Base-by-base conservation (phyloP, 2,888 invertebrate species). In the Mayetiola destructor region DNA sequence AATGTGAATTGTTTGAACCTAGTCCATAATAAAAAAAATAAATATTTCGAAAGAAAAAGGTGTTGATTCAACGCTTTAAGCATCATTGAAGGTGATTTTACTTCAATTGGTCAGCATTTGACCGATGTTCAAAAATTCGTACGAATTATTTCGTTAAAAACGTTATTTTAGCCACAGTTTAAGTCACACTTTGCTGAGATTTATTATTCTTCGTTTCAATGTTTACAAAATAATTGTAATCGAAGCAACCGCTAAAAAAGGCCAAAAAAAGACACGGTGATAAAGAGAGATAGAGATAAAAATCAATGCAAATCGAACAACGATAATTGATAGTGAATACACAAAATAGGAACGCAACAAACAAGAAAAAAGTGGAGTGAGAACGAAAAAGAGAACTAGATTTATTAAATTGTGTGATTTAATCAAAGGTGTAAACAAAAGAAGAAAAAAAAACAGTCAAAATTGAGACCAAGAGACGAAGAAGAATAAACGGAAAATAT, bases 1-100 rank as follows among this genome's bases (percentile, higher is more conserved):
- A 39, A 16, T 42, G 42, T 42, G 23, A 42, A 42, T 23, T 42
- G 39, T 21, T 48, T 27, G 48, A 48, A 27, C 14, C 48, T 48
- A 48, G 48, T 48, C 48, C 48, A 48, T 48, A 48, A 48, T 48
- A 23, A 48, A 48, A 23, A 27, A 48, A 27, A 27, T 48, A 48
- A 48, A 48, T 48, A 48, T 42, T 42, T 42, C 42, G n/a, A 16
- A 4, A 37, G n/a, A 10, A 23, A 42, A 9, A 42, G 23, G 48
- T 48, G 27, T 48, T 27, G 27, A 48, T 27, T 6, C 10, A 21
- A 12, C 23, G 21, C 20, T 18, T 20, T 20, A 42, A 42, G 23
- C 23, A 42, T 40, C 20, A n/a, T 42, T 20, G 23, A 42, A 48
- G 27, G 40, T 40, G 40, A 40, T 40, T 21, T n/a, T n/a, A n/a